These are phyloP conservation scores for Gymnocheta viridis DNA, from an alignment of 2,888 invertebrate species.

Conservation along the genomic window DNA sequence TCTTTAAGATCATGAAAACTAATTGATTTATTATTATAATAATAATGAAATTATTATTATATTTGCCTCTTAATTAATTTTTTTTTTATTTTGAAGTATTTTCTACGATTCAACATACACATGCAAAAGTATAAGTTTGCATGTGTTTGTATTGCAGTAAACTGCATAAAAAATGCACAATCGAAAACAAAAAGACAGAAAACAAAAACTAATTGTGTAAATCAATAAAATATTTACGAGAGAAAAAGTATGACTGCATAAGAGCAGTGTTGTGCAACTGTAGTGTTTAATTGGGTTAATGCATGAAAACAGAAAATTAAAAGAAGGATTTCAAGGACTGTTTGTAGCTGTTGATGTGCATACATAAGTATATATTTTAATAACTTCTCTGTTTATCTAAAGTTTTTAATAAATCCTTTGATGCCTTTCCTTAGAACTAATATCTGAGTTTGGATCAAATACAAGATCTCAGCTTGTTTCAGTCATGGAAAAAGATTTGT, in stretches of 20 bases:
- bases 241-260: neutral
- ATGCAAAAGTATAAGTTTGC: neutral
- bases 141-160: constrained; percentile 26
- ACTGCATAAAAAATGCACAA: constrained; percentile 48
- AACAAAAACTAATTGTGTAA: constrained; percentile 8
- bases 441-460: too few relatives aligned
- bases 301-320: neutral
- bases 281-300: constrained; percentile 31
- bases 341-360: too few relatives aligned
- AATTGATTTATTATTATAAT: constrained; percentile 47
- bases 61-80: constrained; percentile 18
- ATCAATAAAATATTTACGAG: constrained; percentile 24
- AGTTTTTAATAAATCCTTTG: too few relatives aligned
- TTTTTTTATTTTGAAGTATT: neutral
- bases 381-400: too few relatives aligned
- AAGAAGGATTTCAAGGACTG: neutral
- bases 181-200: constrained; percentile 25
- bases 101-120: constrained; percentile 1
- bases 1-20: constrained; percentile 46
- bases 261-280: neutral
- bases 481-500: too few relatives aligned
- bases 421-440: too few relatives aligned
- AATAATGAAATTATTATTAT: constrained; percentile 11
- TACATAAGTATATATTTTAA: too few relatives aligned
- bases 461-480: too few relatives aligned